Conservation (phyloP, 2,113 vertebrate genomes). For the Phrynosoma platyrhinos region DNA sequence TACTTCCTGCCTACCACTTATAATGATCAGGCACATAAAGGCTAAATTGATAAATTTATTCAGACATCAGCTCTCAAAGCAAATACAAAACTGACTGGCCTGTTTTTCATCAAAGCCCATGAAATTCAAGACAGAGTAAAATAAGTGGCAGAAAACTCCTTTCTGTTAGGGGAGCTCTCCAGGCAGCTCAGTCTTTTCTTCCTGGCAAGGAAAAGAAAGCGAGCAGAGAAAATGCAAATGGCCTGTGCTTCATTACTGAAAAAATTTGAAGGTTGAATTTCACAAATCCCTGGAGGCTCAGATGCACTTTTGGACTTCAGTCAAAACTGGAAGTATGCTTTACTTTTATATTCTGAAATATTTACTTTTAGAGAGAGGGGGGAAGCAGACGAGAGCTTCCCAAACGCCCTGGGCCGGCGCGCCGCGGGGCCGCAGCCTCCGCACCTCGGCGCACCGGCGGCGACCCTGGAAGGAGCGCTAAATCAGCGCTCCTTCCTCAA, state of each 20-base stretch:
- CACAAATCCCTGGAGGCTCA: neutral
- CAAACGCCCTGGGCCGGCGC: too few relatives aligned
- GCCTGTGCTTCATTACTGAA: neutral
- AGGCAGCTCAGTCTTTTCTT: neutral
- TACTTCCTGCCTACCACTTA: neutral
- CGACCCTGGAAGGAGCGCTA: too few relatives aligned
- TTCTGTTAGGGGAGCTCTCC: conserved; percentile 38
- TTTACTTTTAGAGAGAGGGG: too few relatives aligned
- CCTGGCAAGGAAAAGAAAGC: neutral
- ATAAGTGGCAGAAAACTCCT: conserved; percentile 27
- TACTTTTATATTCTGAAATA: too few relatives aligned
- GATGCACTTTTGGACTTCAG: too few relatives aligned
- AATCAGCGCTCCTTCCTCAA: too few relatives aligned
- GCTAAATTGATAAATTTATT: neutral
- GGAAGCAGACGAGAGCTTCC: too few relatives aligned
- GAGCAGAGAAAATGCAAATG: neutral
- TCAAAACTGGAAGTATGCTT: too few relatives aligned
- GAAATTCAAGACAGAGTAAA: conserved; percentile 34
- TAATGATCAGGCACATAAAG: neutral
- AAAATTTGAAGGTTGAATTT: neutral
- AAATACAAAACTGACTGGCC: neutral
- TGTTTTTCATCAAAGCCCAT: conserved; percentile 35
- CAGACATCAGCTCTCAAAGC: neutral
- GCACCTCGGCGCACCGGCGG: too few relatives aligned
- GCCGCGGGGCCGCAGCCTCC: too few relatives aligned